Evolutionary conservation across 2,797 vertebrate species (phyloP).

Genomic region (Phataginus tricuspis): DNA sequence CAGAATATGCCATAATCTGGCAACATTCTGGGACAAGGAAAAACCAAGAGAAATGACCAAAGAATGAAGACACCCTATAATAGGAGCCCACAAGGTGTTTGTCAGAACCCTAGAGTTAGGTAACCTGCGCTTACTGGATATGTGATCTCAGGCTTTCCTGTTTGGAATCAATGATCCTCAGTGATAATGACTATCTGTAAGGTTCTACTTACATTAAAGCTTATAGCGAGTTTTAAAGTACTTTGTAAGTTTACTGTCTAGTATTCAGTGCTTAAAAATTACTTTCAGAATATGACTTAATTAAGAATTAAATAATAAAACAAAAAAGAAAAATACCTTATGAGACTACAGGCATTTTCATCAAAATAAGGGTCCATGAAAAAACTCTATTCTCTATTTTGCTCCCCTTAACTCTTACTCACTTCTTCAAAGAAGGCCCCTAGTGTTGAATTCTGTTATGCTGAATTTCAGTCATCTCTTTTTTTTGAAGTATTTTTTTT

Average conservation of each 20-base stretch:
- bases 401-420: background rate
- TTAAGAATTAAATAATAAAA: background rate
- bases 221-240: background rate
- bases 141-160: background rate
- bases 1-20: background rate
- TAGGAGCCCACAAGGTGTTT: background rate
- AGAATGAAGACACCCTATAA: background rate
- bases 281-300: background rate
- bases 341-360: background rate
- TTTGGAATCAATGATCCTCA: background rate
- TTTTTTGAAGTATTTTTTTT: too few relatives aligned
- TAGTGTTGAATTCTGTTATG: too few relatives aligned
- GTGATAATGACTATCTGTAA: background rate
- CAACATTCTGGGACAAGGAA: background rate
- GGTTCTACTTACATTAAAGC: background rate
- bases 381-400: background rate
- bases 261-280: constrained; percentile 7
- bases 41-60: background rate
- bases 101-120: background rate
- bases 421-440: background rate
- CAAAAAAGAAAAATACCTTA: background rate
- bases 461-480: too few relatives aligned
- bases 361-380: background rate
- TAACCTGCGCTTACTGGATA: background rate
- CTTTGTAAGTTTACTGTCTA: background rate